Evolutionary conservation across 2,113 vertebrate genomes (phyloP), one percentile per base, ranked within the genome.

Genomic region (Cochlearius cochlearius): DNA sequence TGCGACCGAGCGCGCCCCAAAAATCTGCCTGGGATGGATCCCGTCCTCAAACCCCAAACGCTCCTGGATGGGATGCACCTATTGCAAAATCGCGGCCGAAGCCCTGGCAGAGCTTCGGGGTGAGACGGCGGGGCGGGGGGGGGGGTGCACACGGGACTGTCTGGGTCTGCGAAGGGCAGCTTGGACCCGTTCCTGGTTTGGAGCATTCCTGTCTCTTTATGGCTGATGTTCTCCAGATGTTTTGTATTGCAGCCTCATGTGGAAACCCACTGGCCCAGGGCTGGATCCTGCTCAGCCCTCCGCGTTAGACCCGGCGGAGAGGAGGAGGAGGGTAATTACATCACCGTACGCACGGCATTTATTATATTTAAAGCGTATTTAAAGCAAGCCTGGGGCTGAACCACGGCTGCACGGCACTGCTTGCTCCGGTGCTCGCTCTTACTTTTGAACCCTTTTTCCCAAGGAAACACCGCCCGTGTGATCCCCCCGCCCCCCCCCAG

Each of bases 151-250:
- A 36, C 21, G 50, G 15, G 79, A 75, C 81, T 1, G 56, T 73
- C 80, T 93, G 93, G 50, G 84, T 45, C 90, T 81, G 93, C 23
- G 0, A 87, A 58, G 74, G 79, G 73, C 86, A 69, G 73, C 34
- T 47, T 95, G 96, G 89, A 86, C 15, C 38, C 7, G 0, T 56
- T 94, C 94, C 84, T 63, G 47, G 55, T 23, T 53, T 47, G 58
- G n/a, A 90, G 81, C 94, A 92, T 96, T 96, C 92, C 94, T 60
- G 67, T 64, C 85, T 96, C 91, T 55, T 58, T 60, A 3, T 30
- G 78, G 60, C 60, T 97, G 95, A 97, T 94, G 85, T 50, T 92
- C 75, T 96, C 95, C 97, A 97, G 97, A 97, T 97, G 97, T 86
- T 95, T 86, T 22, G 4, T 34, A 52, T 92, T 94, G 75, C 83